phyloP scores from a whole-genome alignment of 2,888 invertebrate species.

The Odontocerum albicorne region DNA sequence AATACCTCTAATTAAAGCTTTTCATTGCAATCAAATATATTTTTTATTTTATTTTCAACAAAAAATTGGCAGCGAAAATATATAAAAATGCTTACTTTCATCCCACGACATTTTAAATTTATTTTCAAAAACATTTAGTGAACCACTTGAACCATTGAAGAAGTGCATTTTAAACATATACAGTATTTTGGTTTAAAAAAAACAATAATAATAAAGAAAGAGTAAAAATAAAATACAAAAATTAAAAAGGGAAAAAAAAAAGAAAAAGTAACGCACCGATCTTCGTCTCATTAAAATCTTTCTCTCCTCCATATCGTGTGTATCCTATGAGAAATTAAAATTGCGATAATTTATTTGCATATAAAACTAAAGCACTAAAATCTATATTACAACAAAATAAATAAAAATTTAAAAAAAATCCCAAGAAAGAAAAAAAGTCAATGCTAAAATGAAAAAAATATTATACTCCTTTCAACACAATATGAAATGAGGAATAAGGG shows the following conservation, averaged over 20 bases:
- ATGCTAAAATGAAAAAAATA: constrained; percentile 10
- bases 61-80: too few species aligned
- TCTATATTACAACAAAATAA: not conserved
- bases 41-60: too few species aligned
- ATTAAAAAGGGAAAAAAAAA: constrained; percentile 10
- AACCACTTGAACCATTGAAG: too few species aligned
- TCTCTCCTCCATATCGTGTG: constrained; percentile 31
- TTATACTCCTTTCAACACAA: too few species aligned
- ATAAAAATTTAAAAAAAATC: not conserved
- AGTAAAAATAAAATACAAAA: constrained; percentile 16
- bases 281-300: constrained; percentile 28
- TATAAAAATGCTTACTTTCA: too few species aligned
- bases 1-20: too few species aligned
- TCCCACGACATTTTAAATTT: too few species aligned
- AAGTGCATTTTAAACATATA: too few species aligned
- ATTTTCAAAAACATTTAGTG: too few species aligned
- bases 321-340: constrained; percentile 25
- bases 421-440: not conserved
- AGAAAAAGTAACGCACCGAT: constrained; percentile 32
- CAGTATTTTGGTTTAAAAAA: constrained; percentile 32
- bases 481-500: too few species aligned
- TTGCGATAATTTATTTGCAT: constrained; percentile 3
- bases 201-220: constrained; percentile 28
- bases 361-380: constrained; percentile 5
- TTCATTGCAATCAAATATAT: too few species aligned